Conservation (phyloP, 2,888 invertebrate species). For the Nowickia ferox region DNA sequence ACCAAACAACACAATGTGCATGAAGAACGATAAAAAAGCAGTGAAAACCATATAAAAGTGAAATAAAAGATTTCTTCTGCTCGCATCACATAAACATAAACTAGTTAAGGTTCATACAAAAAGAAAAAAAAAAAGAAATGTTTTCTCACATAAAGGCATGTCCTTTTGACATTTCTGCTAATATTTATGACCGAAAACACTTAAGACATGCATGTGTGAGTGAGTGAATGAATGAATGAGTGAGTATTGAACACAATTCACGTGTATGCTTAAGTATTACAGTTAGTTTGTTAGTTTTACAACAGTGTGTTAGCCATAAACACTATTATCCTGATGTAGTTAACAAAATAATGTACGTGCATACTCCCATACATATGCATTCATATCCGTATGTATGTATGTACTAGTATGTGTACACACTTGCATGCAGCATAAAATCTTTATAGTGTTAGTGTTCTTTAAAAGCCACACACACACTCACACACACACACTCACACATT, state of each 20-base stretch:
- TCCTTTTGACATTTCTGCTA: conserved; percentile 69
- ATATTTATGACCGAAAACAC: conserved; percentile 60
- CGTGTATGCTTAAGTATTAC: conserved; percentile 4
- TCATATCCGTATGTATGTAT: conserved; percentile 5
- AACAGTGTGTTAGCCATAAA: conserved; percentile 65
- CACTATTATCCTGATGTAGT: conserved; percentile 53
- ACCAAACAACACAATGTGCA: conserved; percentile 42
- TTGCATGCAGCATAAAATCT: not conserved
- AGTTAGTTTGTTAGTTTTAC: conserved; percentile 51
- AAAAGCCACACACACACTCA: conserved; percentile 15
- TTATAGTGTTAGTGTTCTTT: conserved; percentile 17
- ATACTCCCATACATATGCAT: conserved; percentile 40
- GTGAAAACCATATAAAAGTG: conserved; percentile 48
- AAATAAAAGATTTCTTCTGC: conserved; percentile 25
- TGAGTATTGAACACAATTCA: conserved; percentile 26
- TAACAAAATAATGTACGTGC: conserved; percentile 12
- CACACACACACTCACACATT: conserved; percentile 7
- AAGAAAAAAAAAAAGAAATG: conserved; percentile 16
- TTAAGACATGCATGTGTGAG: conserved; percentile 61
- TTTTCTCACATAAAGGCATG: conserved; percentile 61
- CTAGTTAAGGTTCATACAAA: conserved; percentile 38
- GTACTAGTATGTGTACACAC: not conserved
- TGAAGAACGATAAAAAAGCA: conserved; percentile 26
- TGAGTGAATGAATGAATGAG: conserved; percentile 71
- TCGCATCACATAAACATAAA: conserved; percentile 30